A percentile compares a stretch with the other conserved stretches of the same genome.
These are phyloP conservation scores for Danionella cerebrum DNA, from an alignment of 2,113 vertebrate genomes.

Conservation along the genomic window DNA sequence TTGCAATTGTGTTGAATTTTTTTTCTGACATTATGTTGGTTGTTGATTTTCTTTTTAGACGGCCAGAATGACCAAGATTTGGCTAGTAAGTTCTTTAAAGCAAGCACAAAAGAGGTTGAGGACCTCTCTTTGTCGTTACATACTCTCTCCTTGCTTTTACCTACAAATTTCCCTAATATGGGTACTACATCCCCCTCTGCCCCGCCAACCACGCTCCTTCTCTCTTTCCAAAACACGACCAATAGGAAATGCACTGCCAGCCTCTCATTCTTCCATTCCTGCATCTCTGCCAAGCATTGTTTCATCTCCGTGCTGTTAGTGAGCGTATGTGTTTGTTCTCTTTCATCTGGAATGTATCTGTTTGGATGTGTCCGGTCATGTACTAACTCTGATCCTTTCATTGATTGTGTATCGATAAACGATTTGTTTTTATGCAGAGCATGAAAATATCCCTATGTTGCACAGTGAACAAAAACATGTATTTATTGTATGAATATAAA, in stretches of 20 bases:
- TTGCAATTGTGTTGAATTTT: conserved; percentile 1
- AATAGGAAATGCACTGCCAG: background rate
- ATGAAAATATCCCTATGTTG: background rate
- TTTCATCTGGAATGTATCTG: background rate
- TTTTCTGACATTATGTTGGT: background rate
- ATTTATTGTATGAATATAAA: background rate
- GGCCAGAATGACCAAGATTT: conserved; percentile 9
- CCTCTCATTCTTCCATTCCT: conserved; percentile 8
- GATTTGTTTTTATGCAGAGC: background rate
- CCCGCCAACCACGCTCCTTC: background rate
- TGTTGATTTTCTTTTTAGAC: background rate
- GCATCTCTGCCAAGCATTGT: conserved; percentile 1
- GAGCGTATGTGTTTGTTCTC: background rate
- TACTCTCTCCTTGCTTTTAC: background rate
- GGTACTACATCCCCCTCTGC: background rate
- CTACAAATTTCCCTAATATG: background rate
- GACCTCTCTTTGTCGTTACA: conserved; percentile 6
- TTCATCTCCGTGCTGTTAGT: background rate
- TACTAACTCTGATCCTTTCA: background rate
- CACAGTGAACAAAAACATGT: background rate
- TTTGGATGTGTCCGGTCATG: too few species aligned
- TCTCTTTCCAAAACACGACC: background rate
- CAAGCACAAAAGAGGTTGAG: conserved; percentile 2
- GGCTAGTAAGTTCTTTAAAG: background rate
- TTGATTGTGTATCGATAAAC: background rate